A percentile compares a stretch with the other conserved stretches of the same genome.
These are phyloP conservation scores for Lutra lutra DNA, from an alignment of 2,797 vertebrate species.

Conservation along the genomic window DNA sequence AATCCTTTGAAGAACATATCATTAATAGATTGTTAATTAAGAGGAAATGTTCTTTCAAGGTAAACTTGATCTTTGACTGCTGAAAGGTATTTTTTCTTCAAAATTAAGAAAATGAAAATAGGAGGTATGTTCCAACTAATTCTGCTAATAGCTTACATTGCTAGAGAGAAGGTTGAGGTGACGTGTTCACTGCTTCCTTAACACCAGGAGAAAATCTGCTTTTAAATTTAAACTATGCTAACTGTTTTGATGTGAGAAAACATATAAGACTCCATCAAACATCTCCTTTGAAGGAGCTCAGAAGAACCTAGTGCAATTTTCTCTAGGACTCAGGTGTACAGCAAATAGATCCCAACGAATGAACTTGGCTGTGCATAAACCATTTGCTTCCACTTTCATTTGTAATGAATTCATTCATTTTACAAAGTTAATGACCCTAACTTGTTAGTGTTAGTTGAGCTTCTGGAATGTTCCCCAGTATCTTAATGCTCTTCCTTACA, in stretches of 20 bases:
- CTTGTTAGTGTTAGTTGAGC: conserved; percentile 13
- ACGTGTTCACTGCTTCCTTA: neutral
- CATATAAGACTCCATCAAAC: conserved; percentile 1
- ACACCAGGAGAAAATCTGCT: neutral
- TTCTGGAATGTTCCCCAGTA: conserved; percentile 36
- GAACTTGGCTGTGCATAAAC: neutral
- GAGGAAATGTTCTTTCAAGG: conserved; percentile 62
- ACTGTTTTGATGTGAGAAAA: conserved; percentile 29
- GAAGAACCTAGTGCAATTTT: neutral
- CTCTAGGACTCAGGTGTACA: neutral
- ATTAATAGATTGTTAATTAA: conserved; percentile 70
- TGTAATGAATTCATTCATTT: conserved; percentile 19
- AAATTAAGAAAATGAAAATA: neutral
- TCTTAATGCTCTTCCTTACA: neutral
- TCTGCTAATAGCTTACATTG: neutral
- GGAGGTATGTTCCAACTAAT: neutral
- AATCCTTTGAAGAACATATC: conserved; percentile 48
- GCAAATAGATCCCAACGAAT: conserved; percentile 8
- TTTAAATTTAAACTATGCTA: conserved; percentile 5
- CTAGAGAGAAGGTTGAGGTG: neutral
- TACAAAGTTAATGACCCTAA: conserved; percentile 22
- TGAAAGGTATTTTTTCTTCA: neutral
- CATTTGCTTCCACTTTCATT: conserved; percentile 39
- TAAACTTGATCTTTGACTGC: conserved; percentile 40
- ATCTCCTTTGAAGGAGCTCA: neutral